Conservation (phyloP, 1,140 invertebrate species). For the Gryon sp. region DNA sequence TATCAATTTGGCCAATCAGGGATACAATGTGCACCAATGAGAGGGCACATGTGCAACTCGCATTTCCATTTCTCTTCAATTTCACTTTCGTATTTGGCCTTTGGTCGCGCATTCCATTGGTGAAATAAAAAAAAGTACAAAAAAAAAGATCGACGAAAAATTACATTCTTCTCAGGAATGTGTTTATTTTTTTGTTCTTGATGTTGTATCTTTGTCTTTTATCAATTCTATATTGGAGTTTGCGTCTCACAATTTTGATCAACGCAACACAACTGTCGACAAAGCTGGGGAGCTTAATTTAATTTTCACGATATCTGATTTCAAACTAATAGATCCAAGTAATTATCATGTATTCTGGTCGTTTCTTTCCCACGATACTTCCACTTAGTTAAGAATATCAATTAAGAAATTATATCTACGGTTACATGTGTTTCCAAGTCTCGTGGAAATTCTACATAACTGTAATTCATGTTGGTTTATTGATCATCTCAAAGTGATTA, state of each 20-base stretch:
- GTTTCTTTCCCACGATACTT: conserved; percentile 43
- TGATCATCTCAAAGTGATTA: conserved; percentile 21
- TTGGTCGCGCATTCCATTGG: conserved; percentile 33
- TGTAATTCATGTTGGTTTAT: conserved; percentile 24
- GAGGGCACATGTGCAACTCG: background rate
- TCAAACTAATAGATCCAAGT: background rate
- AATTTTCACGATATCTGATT: conserved; percentile 29
- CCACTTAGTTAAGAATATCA: conserved; percentile 21
- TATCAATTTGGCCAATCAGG: too few relatives aligned
- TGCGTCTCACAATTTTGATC: conserved; percentile 28
- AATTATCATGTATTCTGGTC: conserved; percentile 42
- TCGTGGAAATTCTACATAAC: conserved; percentile 8
- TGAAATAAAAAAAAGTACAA: conserved; percentile 18
- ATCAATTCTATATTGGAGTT: too few relatives aligned
- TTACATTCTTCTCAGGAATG: conserved; percentile 26
- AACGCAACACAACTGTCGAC: too few relatives aligned
- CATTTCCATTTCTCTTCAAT: conserved; percentile 23
- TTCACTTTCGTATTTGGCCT: conserved; percentile 30
- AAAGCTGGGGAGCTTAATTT: too few relatives aligned
- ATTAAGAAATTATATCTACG: conserved; percentile 29
- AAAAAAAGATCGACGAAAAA: conserved; percentile 15
- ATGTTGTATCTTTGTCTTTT: too few relatives aligned
- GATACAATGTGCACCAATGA: conserved; percentile 11
- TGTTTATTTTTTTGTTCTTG: too few relatives aligned
- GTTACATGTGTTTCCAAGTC: conserved; percentile 11